Percentiles rank a stretch among this genome's conserved stretches.
Conservation (phyloP, 2,888 invertebrate genomes). For the Blomia tropicalis region DNA sequence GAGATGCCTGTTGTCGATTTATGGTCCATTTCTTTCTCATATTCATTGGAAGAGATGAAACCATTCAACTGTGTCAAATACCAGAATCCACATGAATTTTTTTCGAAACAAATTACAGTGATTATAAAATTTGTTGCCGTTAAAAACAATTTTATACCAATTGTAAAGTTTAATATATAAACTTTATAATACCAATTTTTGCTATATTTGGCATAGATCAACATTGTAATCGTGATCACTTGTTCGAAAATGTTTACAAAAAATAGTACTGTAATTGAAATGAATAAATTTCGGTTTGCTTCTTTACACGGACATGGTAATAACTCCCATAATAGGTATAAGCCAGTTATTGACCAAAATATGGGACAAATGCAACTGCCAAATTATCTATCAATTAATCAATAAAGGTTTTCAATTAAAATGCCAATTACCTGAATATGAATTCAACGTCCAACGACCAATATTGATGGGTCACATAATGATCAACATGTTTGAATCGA, state of each 20-base stretch:
- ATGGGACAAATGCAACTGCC: background rate
- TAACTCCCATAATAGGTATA: background rate
- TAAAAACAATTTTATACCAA: background rate
- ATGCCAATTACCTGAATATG: background rate
- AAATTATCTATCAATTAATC: too few relatives aligned
- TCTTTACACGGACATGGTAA: background rate
- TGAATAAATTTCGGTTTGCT: background rate
- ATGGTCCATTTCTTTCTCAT: background rate
- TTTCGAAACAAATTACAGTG: background rate
- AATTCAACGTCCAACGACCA: slow-evolving; percentile 10
- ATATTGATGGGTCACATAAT: background rate
- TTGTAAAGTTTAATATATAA: background rate
- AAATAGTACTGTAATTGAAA: background rate
- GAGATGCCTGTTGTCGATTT: background rate
- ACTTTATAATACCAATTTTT: background rate
- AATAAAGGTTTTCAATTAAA: background rate
- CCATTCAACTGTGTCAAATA: background rate
- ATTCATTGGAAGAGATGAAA: too few relatives aligned
- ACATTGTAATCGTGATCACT: background rate
- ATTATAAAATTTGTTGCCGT: background rate
- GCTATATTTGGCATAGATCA: slow-evolving; percentile 2
- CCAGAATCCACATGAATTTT: background rate
- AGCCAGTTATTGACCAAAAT: background rate
- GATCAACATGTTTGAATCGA: background rate
- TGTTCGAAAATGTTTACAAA: background rate